These are phyloP conservation scores for Muricea muricata DNA, from an alignment of 92 coral and sea anemone genomes.

Conservation along the genomic window DNA sequence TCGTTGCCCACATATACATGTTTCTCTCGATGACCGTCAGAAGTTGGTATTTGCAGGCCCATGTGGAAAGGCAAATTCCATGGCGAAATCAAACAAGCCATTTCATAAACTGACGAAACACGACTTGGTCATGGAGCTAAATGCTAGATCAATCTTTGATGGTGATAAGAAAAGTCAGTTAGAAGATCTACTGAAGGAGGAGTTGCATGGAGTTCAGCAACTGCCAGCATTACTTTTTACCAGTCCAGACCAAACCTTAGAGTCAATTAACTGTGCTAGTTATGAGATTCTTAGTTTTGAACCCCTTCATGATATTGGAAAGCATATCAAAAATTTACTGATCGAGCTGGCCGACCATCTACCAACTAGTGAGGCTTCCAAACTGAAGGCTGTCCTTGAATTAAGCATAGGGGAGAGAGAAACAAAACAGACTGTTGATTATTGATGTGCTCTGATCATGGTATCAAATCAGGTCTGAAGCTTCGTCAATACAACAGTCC, in stretches of 20 bases:
- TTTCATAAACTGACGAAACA: background rate
- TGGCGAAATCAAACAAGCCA: background rate
- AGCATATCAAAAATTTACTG: conserved; percentile 40
- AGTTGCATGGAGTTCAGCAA: conserved; percentile 20
- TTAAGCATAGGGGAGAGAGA: conserved; percentile 54
- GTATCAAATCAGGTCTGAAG: conserved; percentile 57
- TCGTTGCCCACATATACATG: conserved; percentile 15
- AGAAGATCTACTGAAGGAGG: background rate
- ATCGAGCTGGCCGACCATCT: conserved; percentile 58
- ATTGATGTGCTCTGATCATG: conserved; percentile 46
- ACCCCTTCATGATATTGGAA: conserved; percentile 72
- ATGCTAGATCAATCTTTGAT: conserved; percentile 50
- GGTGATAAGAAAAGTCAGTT: conserved; percentile 55
- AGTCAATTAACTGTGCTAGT: conserved; percentile 14
- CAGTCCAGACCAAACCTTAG: background rate
- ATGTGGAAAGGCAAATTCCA: background rate
- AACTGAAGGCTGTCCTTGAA: conserved; percentile 3
- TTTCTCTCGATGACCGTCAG: conserved; percentile 47
- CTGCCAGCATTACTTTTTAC: background rate
- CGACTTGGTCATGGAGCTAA: background rate
- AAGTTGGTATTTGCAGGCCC: conserved; percentile 42
- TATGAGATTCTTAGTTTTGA: conserved; percentile 69
- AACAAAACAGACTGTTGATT: conserved; percentile 53
- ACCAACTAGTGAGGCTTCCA: conserved; percentile 31
- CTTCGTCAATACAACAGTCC: conserved; percentile 47